These are phyloP conservation scores for Sinocyclocheilus anophthalmus DNA, from an alignment of 2,113 vertebrate species.

Conservation along the genomic window DNA sequence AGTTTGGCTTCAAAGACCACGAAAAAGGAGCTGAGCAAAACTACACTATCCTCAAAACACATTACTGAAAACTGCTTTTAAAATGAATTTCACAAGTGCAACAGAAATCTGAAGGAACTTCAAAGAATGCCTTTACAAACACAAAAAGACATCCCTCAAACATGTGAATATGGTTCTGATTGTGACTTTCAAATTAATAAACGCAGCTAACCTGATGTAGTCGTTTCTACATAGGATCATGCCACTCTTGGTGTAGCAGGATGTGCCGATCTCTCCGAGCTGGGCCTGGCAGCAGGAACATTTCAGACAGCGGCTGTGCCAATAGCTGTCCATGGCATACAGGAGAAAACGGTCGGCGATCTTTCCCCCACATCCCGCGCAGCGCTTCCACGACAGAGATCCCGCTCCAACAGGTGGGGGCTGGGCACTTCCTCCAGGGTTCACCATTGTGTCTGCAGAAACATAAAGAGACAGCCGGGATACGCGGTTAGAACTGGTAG, in stretches of 20 bases:
- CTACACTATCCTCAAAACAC: conserved; percentile 20
- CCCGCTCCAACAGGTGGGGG: conserved; percentile 89
- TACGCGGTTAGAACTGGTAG: conserved; percentile 5
- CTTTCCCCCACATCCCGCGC: conserved; percentile 96
- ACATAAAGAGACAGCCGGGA: conserved; percentile 38
- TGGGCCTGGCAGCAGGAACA: conserved; percentile 99
- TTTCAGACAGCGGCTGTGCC: conserved; percentile 99
- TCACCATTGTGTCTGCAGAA: conserved; percentile 86
- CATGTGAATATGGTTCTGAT: neutral
- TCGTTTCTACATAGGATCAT: conserved; percentile 99
- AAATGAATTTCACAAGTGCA: neutral
- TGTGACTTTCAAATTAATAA: neutral
- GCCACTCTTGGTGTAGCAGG: conserved; percentile 98
- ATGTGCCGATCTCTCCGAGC: conserved; percentile 97
- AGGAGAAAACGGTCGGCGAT: conserved; percentile 98
- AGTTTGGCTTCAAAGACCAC: conserved; percentile 24
- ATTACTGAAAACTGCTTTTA: neutral
- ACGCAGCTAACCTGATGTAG: conserved; percentile 92
- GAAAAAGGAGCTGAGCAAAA: conserved; percentile 15
- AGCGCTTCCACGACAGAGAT: conserved; percentile 95
- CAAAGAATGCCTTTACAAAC: neutral
- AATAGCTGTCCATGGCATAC: conserved; percentile 99
- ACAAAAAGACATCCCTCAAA: neutral
- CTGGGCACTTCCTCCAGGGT: conserved; percentile 93
- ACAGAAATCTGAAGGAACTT: neutral